A percentile compares a stretch with the other conserved stretches of the same genome.
These are phyloP conservation scores for Coendou prehensilis DNA, from an alignment of 2,797 vertebrate genomes.

Conservation along the genomic window DNA sequence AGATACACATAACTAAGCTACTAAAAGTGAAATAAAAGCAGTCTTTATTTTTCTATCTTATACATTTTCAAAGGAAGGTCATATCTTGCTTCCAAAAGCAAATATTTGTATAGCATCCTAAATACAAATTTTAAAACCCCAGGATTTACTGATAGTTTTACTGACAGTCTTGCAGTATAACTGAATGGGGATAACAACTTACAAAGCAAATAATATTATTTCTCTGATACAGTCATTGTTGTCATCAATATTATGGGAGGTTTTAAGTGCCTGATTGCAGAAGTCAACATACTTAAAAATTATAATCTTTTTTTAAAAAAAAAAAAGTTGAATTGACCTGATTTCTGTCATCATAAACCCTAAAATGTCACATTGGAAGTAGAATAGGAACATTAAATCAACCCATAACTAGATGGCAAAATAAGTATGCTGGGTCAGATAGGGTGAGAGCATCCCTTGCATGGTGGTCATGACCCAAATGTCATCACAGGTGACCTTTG, in stretches of 20 bases:
- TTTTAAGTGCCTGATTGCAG: not conserved
- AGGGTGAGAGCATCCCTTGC: not conserved
- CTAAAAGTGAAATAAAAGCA: conserved; percentile 5
- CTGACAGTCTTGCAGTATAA: not conserved
- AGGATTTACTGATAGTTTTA: conserved; percentile 13
- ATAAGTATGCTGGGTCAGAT: not conserved
- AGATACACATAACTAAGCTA: not conserved
- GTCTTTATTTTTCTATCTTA: not conserved
- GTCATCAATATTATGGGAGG: conserved; percentile 28
- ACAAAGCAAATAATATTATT: conserved; percentile 5
- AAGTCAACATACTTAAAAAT: conserved; percentile 37
- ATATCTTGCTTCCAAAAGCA: conserved; percentile 24
- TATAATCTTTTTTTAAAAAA: not conserved
- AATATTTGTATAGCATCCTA: not conserved
- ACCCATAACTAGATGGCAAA: not conserved
- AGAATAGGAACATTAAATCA: conserved; percentile 9
- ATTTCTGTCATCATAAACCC: not conserved
- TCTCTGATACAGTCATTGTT: not conserved
- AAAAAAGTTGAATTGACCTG: not conserved
- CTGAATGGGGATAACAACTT: not conserved
- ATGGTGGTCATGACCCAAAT: not conserved
- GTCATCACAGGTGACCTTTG: not conserved
- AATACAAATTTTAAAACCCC: not conserved
- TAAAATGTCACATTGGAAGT: not conserved
- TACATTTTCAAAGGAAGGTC: conserved; percentile 30